phyloP scores from a whole-genome alignment of 2,113 vertebrate genomes.

The Brevimyrus niger region DNA sequence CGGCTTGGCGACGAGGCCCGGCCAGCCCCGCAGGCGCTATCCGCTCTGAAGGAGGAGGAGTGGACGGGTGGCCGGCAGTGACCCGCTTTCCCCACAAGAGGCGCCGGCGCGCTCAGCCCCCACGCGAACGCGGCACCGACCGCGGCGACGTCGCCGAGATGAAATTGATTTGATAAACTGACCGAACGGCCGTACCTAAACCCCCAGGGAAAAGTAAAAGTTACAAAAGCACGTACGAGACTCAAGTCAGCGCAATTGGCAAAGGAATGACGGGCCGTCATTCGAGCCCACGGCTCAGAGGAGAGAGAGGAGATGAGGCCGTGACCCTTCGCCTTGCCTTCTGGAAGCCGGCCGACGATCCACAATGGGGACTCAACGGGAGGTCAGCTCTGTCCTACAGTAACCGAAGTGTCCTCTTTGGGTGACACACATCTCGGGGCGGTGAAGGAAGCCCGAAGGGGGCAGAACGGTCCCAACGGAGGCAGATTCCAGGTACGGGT shows the following conservation, averaged over 20 bases:
- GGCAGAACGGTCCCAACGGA: not conserved
- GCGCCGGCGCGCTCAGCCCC: not conserved
- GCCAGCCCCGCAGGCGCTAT: not conserved
- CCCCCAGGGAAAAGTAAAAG: not conserved
- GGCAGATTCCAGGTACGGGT: not conserved
- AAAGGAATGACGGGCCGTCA: not conserved
- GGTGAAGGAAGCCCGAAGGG: not conserved
- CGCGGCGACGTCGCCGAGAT: not conserved
- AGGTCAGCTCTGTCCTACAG: not conserved
- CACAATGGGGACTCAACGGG: not conserved
- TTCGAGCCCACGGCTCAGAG: not conserved
- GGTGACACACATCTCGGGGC: not conserved
- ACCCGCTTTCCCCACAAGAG: slow-evolving; percentile 15
- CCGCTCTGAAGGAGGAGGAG: not conserved
- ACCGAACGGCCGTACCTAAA: not conserved
- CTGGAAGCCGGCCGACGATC: not conserved
- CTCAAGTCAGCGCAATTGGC: not conserved
- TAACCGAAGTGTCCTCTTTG: not conserved
- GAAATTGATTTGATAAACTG: not conserved
- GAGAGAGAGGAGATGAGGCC: not conserved
- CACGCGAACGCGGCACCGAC: not conserved
- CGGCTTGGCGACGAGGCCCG: not conserved
- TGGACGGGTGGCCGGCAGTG: slow-evolving; percentile 8
- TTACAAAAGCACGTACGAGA: not conserved
- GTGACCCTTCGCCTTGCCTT: not conserved